Base-by-base conservation (phyloP, 2,113 vertebrate species). In the Monopterus albus region DNA sequence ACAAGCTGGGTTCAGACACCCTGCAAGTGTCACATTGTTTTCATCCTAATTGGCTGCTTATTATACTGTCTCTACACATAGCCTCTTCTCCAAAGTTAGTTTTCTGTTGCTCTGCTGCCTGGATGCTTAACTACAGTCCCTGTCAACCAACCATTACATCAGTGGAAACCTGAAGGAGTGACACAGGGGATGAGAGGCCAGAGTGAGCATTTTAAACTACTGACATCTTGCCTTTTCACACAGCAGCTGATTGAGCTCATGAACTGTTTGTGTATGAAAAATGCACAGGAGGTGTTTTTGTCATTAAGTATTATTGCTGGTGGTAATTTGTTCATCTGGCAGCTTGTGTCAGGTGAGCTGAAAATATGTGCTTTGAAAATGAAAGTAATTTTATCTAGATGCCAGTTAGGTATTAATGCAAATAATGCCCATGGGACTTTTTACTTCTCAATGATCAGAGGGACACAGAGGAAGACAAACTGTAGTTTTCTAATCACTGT, bases 401-500 rank as follows among this genome's bases (percentile, higher is more conserved):
- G 39, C 20, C 50, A 10, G 28, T 68, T 21, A 57, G 25, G 1
- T 0, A 28, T 47, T 5, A 33, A 53, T 25, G 20, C 20, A 45
- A 67, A 15, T 1, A 26, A 38, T 20, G 7, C 10, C 25, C 29
- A 9, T 5, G 20, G 15, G 26, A 2, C 7, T 2, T 6, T 45
- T 42, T 42, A 13, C 5, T 36, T 39, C 17, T 20, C 5, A 47
- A 6, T 47, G 23, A 17, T 55, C 11, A 18, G 25, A 55, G 14
- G 14, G 50, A 64, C 51, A 60, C n/a, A n/a, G n/a, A n/a, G n/a
- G n/a, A n/a, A n/a, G n/a, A n/a, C n/a, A n/a, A n/a, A n/a, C n/a
- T 12, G 45, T 59, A 12, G 51, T 45, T 59, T n/a, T 25, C 66
- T 70, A 47, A 63, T 72, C 46, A 68, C 26, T 33, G 56, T 26